Conservation (phyloP, 2,113 vertebrate genomes). For the Macaca mulatta region DNA sequence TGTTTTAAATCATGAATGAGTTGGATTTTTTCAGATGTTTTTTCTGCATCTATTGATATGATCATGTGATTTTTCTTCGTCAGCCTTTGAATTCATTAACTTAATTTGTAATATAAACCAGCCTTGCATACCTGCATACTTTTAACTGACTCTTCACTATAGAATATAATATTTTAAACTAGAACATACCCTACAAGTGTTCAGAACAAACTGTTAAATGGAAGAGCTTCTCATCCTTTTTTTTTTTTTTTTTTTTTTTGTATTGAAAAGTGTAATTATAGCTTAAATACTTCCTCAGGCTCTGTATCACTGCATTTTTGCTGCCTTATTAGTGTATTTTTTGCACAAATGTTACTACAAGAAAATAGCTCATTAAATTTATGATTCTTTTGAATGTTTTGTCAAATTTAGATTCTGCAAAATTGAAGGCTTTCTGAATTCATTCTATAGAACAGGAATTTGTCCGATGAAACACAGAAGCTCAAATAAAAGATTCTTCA, state of each 20-base stretch:
- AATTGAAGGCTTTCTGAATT: background rate
- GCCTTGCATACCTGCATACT: background rate
- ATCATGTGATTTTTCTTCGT: background rate
- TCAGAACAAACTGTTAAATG: background rate
- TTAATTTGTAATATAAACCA: background rate
- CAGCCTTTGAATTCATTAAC: background rate
- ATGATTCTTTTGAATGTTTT: background rate
- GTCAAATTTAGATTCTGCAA: background rate
- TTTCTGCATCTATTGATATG: background rate
- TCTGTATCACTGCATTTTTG: background rate
- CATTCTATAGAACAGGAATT: background rate
- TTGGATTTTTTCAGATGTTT: background rate
- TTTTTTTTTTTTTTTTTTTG: background rate
- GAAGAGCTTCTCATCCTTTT: background rate
- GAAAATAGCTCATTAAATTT: background rate
- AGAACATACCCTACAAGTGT: background rate
- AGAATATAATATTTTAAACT: constrained; percentile 1
- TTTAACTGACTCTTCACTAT: background rate
- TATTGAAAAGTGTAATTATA: background rate
- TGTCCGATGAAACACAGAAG: background rate
- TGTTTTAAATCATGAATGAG: background rate
- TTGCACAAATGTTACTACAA: background rate
- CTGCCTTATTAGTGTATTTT: background rate
- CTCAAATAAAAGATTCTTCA: background rate
- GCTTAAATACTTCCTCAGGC: background rate